Evolutionary conservation across 2,113 vertebrate genomes (phyloP).

Genomic region (Dermatemys mawii): DNA sequence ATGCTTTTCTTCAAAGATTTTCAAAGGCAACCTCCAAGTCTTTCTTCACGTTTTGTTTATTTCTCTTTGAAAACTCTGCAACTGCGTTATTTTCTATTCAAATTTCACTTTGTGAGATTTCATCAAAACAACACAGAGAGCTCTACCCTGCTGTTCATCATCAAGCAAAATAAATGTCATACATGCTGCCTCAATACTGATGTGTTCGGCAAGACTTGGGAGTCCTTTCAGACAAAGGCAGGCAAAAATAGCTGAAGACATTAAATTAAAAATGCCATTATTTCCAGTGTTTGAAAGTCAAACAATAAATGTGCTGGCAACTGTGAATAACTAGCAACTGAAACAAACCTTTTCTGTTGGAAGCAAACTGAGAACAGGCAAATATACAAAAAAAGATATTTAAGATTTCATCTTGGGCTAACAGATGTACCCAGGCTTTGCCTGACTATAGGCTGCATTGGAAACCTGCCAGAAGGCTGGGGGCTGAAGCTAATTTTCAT

Average conservation of each 20-base stretch:
- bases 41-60: slow-evolving; percentile 57
- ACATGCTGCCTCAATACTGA: slow-evolving; percentile 22
- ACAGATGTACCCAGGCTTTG: background rate
- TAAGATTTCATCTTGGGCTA: background rate
- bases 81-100: slow-evolving; percentile 42
- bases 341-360: slow-evolving; percentile 20
- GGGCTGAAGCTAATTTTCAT: background rate
- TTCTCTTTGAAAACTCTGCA: slow-evolving; percentile 43
- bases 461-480: background rate
- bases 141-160: slow-evolving; percentile 11
- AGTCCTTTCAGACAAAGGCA: slow-evolving; percentile 3
- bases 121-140: background rate
- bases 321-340: background rate
- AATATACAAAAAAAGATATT: background rate
- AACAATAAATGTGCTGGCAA: slow-evolving; percentile 26
- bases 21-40: slow-evolving; percentile 20
- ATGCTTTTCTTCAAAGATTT: slow-evolving; percentile 41
- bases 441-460: background rate
- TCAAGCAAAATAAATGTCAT: slow-evolving; percentile 47
- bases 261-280: slow-evolving; percentile 53
- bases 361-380: background rate
- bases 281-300: slow-evolving; percentile 23
- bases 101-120: slow-evolving; percentile 31
- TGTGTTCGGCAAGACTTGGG: slow-evolving; percentile 1
- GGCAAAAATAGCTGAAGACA: slow-evolving; percentile 10